Conservation (phyloP, 2,888 invertebrate genomes). For the Ceriagrion tenellum region DNA sequence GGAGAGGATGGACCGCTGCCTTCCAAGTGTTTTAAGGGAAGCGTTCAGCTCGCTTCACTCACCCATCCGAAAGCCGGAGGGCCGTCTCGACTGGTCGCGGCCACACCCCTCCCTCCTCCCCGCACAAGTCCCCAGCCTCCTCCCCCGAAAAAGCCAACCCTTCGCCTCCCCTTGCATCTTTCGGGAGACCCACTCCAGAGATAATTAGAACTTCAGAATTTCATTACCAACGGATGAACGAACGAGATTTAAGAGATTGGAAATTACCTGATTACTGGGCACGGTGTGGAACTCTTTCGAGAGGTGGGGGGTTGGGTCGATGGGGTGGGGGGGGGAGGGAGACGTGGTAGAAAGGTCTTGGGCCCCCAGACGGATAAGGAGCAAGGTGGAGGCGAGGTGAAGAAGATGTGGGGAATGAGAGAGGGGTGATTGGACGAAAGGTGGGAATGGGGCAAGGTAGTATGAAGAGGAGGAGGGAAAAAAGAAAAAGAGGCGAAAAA, state of each 20-base stretch:
- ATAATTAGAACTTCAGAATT: conserved; percentile 68
- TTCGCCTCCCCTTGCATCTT: neutral
- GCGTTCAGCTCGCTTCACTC: neutral
- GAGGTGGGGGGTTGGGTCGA: too few relatives aligned
- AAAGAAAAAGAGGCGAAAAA: neutral
- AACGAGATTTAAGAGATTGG: conserved; percentile 67
- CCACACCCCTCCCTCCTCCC: neutral
- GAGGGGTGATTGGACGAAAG: neutral
- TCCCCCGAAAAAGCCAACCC: neutral
- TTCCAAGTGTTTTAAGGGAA: neutral
- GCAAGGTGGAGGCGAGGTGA: neutral
- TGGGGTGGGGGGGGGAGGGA: too few relatives aligned
- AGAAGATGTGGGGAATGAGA: neutral
- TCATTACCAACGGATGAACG: conserved; percentile 66
- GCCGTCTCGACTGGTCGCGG: neutral
- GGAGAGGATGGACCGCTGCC: neutral
- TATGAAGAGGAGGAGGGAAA: neutral
- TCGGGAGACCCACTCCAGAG: conserved; percentile 49
- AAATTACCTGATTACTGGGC: conserved; percentile 64
- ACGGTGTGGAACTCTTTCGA: conserved; percentile 19
- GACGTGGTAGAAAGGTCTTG: neutral
- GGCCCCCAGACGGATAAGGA: conserved; percentile 20
- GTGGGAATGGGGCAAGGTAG: neutral
- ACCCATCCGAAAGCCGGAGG: neutral
- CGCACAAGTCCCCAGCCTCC: neutral